These are phyloP conservation scores for Oxygymnocypris stewartii DNA, from an alignment of 2,113 vertebrate genomes.

Conservation along the genomic window DNA sequence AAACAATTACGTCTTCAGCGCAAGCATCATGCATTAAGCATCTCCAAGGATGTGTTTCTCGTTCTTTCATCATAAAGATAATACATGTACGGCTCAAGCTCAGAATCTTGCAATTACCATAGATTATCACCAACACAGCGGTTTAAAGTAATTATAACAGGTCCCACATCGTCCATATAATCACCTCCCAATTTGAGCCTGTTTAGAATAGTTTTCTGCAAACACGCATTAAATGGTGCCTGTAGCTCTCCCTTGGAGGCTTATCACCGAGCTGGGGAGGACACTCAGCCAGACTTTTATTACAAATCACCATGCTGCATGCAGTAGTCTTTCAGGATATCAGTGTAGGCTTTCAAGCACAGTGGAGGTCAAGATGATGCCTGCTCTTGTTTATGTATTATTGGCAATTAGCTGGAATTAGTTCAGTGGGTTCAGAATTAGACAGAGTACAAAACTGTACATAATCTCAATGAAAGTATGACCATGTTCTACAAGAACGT, in stretches of 20 bases:
- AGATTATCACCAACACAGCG: constrained; percentile 73
- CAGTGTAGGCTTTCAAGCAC: not conserved
- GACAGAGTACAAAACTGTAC: not conserved
- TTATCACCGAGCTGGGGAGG: constrained; percentile 25
- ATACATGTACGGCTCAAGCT: constrained; percentile 69
- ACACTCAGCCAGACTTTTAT: constrained; percentile 21
- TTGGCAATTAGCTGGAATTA: constrained; percentile 44
- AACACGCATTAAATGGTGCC: constrained; percentile 53
- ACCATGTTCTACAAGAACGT: not conserved
- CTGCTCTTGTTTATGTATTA: constrained; percentile 40
- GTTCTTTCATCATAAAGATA: constrained; percentile 74
- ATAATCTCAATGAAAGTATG: not conserved
- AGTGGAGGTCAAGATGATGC: constrained; percentile 30
- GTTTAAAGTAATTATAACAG: constrained; percentile 75
- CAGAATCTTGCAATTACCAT: constrained; percentile 73
- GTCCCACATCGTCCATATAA: constrained; percentile 72
- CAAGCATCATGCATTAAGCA: constrained; percentile 52
- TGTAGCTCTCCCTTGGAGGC: constrained; percentile 35
- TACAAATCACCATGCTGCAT: constrained; percentile 10
- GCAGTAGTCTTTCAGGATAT: constrained; percentile 7
- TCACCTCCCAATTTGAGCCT: constrained; percentile 66
- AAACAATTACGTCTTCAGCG: constrained; percentile 57
- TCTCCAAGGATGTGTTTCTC: constrained; percentile 67
- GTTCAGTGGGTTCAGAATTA: constrained; percentile 5
- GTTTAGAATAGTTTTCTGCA: constrained; percentile 56